Conservation (phyloP, 2,113 vertebrate genomes). For the Seriola rivoliana region DNA sequence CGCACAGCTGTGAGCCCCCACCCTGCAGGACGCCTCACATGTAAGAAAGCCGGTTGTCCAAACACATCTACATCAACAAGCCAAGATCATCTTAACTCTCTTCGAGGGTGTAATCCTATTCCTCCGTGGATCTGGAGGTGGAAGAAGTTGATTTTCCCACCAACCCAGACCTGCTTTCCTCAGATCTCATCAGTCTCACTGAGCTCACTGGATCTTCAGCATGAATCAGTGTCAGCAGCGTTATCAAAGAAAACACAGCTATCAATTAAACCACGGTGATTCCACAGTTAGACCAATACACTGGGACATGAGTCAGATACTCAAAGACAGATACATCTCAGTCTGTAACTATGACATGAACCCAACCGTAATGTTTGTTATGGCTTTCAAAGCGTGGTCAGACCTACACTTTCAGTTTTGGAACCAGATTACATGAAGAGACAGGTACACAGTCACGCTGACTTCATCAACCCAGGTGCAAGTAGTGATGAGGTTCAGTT, state of each 20-base stretch:
- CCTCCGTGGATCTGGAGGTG: slow-evolving; percentile 54
- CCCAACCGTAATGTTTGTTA: not conserved
- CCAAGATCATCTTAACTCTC: slow-evolving; percentile 60
- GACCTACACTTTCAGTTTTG: not conserved
- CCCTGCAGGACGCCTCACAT: slow-evolving; percentile 55
- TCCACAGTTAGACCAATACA: not conserved
- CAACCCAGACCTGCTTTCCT: slow-evolving; percentile 58
- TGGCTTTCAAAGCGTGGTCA: not conserved
- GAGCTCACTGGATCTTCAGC: slow-evolving; percentile 48
- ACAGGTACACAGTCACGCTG: too few relatives aligned
- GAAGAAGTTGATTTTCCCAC: slow-evolving; percentile 63
- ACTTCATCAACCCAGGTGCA: too few relatives aligned
- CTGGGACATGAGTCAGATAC: not conserved
- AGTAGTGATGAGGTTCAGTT: not conserved
- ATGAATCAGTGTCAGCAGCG: slow-evolving; percentile 48
- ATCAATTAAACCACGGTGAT: not conserved
- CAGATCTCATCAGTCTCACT: slow-evolving; percentile 48
- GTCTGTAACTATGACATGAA: not conserved
- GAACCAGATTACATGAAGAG: not conserved
- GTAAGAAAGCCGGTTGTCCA: slow-evolving; percentile 74
- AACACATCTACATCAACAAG: slow-evolving; percentile 76
- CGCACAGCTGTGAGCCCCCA: slow-evolving; percentile 63
- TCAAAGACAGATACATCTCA: not conserved
- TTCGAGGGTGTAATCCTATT: slow-evolving; percentile 66
- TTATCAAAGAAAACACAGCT: slow-evolving; percentile 15